Evolutionary conservation across 2,888 invertebrate genomes (phyloP), one percentile per base, ranked within the genome.

Genomic region (Campopleginae sp.): DNA sequence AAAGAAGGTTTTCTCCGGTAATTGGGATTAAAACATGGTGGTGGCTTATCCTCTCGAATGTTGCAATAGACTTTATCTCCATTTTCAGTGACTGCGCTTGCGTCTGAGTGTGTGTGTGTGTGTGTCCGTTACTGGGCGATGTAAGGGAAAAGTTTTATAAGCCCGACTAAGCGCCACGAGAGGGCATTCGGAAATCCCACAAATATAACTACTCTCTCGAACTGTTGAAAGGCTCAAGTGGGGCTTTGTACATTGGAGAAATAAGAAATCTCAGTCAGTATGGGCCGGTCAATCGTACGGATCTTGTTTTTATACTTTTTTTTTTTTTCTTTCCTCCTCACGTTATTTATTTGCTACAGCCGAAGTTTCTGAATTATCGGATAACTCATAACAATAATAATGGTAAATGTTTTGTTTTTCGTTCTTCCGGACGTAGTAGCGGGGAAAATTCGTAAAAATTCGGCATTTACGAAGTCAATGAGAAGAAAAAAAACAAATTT

Each of bases 71-170:
- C 7, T 17, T 4, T 17, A 0, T 48, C 48, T 70, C 17, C 27
- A 31, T 63, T 63, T n/a, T 33, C 1, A 14, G 7, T 8, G 17
- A 1, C 0, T 2, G 6, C 2, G 12, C 0, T 2, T 10, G 23
- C 12, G 23, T 27, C 0, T 58, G 23, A 12, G 27, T 58, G 58
- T 27, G 2, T 58, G 23, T 27, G 27, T 58, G 58, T 27, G 27
- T 14, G 12, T 12, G n/a, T 33, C 33, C 63, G 63, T 38, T 38
- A 63, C 17, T 38, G 33, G 17, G 7, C 33, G 33, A 63, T 63
- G 33, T 58, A 58, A 58, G 63, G 63, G 19, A 42, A 66, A 77
- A 77, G 48, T 77, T 77, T 51, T 33, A 77, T 77, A 42, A 77
- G 54, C 77, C 77, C 42, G 23, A 54, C 54, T 68, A 66, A 68